Evolutionary conservation across 92 coral and sea anemone species (phyloP), one percentile per base, ranked within the genome.

Genomic region (Zoanthus sociatus): DNA sequence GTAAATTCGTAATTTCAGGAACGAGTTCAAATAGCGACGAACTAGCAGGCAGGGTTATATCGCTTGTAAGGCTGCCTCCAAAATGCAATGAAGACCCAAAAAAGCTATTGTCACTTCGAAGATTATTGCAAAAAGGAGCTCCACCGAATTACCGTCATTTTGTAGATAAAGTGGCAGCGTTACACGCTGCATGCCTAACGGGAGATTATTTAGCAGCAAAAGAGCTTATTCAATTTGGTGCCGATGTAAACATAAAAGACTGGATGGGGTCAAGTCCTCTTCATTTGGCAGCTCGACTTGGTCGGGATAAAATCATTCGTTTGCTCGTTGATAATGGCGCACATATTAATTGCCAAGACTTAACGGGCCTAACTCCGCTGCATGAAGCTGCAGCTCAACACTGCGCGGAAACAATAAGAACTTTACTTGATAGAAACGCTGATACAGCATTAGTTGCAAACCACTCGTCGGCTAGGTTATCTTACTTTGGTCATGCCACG

Each of bases 11-110:
- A 12, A 60, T 67, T 13, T 33, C 84, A 64, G 92, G 92, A 86
- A 90, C 92, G 32, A 90, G 92, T 70, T 90, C 90, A 26, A 86
- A 90, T 79, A 78, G 78, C 53, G 92, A 90, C 81, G 92, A 90
- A 63, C 83, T 90, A 9, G 78, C 73, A 30, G 92, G 92, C 6
- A 90, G 92, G 78, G 61, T 90, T 33, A 37, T 90, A 30, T 77
- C 90, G 37, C 73, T 90, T 16, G 87, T 90, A 32, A 84, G 84
- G 47, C 53, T n/a, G 4, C 68, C 79, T 20, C 92, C 92, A 71
- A 9, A 55, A 31, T 78, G 88, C 84, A 78, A 87, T 51, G 70
- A 78, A 61, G 83, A 71, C 61, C 78, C 92, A 26, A 74, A 87
- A 71, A 90, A 90, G 48, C 71, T 86, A 31, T 53, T 51, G 21